Conservation (phyloP, 2,113 vertebrate species). For the Hymenochirus boettgeri region DNA sequence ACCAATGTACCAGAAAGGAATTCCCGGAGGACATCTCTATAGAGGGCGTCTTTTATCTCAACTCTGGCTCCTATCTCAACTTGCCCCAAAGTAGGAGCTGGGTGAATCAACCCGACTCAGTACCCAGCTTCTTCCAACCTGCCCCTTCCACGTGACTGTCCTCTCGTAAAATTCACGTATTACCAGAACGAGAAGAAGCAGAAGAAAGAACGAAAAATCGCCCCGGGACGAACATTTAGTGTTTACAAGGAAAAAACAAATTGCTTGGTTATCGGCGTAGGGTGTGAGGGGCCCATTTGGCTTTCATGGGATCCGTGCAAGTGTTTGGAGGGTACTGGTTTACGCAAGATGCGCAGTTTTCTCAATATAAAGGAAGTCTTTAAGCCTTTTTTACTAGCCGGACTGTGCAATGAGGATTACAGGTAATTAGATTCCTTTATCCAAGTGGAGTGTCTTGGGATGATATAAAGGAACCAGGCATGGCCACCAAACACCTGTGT, state of each 20-base stretch:
- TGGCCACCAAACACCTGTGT: slow-evolving; percentile 44
- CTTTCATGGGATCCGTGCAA: slow-evolving; percentile 77
- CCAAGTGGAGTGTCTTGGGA: slow-evolving; percentile 57
- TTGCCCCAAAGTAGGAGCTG: too few species aligned
- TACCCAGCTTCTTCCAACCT: too few species aligned
- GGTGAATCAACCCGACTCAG: too few species aligned
- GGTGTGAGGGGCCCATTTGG: slow-evolving; percentile 74
- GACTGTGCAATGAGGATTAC: slow-evolving; percentile 63
- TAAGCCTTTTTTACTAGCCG: slow-evolving; percentile 71
- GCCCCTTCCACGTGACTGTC: too few species aligned
- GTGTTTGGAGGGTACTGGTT: slow-evolving; percentile 73
- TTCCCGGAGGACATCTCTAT: background rate
- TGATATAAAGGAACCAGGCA: slow-evolving; percentile 51
- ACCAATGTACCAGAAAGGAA: background rate
- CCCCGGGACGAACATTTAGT: too few species aligned
- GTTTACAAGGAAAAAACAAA: slow-evolving; percentile 75
- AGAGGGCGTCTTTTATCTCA: too few species aligned
- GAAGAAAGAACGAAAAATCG: too few species aligned
- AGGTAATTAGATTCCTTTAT: slow-evolving; percentile 68
- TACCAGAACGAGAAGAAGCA: too few species aligned
- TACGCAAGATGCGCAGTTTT: slow-evolving; percentile 76
- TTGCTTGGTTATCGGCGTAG: slow-evolving; percentile 77
- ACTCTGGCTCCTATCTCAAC: too few species aligned
- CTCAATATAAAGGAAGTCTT: slow-evolving; percentile 75
- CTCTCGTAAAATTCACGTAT: too few species aligned